Base-by-base conservation (phyloP, 2,888 invertebrate species). In the Calameuta pallipes region DNA sequence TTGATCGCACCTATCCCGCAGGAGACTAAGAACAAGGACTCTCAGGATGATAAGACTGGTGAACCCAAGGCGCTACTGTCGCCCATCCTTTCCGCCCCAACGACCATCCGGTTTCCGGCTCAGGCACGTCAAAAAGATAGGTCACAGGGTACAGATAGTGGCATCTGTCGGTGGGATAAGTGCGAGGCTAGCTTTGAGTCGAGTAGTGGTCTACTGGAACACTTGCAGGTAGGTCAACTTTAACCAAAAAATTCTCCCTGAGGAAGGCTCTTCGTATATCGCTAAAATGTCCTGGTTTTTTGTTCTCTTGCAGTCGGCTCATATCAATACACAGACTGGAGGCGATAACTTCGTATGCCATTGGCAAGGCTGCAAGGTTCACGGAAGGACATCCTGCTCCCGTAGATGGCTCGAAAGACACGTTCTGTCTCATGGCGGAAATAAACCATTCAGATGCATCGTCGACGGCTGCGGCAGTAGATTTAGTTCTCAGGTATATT, bases 331-430 rank as follows among this genome's bases (percentile, higher is more conserved):
- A 76, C 98, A 98, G 93, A 95, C 95, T 31, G 95, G 95, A 30
- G 94, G 94, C 83, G 96, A 96, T 90, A 97, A 96, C 89, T 98
- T 96, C 92, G 95, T 97, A 75, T 98, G 98, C 90, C 94, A 97
- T 78, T 99, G 98, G 98, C 94, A 95, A 86, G 97, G 96, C 76
- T 98, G 98, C 93, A 98, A 98, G 92, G 98, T 98, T 71, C 98
- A 97, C 90, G 97, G 97, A 84, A 96, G 97, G 90, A 96, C 96
- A 68, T 98, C 98, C 12, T 98, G 98, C 90, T 98, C 98, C 11
- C 94, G 97, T 78, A 95, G 97, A 78, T 99, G 98, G 98, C 93
- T 98, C 84, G 98, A 98, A 91, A 94, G 98, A 74, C 98, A 98
- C 92, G 96, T 98, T 73, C 93, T 98, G 75, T 96, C 96, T 0